Percentiles rank a stretch among this genome's conserved stretches.
phyloP scores from a whole-genome alignment of 1,140 invertebrate genomes.

The Drosophila micromelanica region DNA sequence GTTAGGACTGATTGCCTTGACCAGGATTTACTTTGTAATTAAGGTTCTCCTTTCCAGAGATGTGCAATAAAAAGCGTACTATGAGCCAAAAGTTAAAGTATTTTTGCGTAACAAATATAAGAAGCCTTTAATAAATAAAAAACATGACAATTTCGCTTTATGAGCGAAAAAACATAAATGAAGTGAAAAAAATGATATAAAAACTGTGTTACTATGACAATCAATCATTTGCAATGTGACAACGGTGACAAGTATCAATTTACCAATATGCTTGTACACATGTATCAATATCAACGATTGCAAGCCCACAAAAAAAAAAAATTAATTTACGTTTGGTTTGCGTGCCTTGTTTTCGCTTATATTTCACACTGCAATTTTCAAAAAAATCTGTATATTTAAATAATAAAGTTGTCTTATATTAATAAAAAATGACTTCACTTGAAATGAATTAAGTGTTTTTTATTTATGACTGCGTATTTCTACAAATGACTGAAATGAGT shows the following conservation, averaged over 20 bases:
- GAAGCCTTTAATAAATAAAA: too few relatives aligned
- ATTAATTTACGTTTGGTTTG: too few relatives aligned
- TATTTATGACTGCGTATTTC: too few relatives aligned
- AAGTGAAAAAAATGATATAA: constrained; percentile 2
- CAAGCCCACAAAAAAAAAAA: too few relatives aligned
- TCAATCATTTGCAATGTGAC: constrained; percentile 15
- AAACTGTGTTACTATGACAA: background rate
- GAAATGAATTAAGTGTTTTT: too few relatives aligned
- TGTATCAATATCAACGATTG: background rate
- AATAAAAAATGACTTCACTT: too few relatives aligned
- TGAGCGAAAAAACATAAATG: background rate
- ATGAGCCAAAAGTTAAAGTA: background rate
- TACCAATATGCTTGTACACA: background rate
- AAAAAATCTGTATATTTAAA: too few relatives aligned
- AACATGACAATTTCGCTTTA: background rate
- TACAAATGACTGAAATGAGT: too few relatives aligned
- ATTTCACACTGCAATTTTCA: too few relatives aligned
- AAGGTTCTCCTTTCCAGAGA: constrained; percentile 23
- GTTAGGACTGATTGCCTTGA: constrained; percentile 53
- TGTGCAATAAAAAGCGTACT: too few relatives aligned
- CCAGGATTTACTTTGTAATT: constrained; percentile 46
- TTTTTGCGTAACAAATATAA: background rate
- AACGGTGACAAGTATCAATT: background rate
- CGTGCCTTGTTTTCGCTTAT: too few relatives aligned
- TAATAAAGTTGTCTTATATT: too few relatives aligned